Base-by-base conservation (phyloP, 2,797 vertebrate genomes). In the Cetoscarus ocellatus region DNA sequence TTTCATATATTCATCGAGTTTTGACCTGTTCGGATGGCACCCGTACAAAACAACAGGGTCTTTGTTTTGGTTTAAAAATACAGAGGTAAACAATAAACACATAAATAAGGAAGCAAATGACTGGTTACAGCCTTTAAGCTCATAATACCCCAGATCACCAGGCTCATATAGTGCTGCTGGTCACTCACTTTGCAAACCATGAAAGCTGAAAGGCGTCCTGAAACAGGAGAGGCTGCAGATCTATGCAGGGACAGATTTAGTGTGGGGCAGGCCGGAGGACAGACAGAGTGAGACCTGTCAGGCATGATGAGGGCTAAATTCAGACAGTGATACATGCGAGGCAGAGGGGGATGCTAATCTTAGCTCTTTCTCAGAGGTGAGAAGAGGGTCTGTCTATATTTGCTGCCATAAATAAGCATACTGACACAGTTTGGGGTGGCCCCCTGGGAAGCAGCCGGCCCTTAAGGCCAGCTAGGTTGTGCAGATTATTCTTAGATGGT, bases 401-500 rank as follows among this genome's bases (percentile, higher is more conserved):
- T 92, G 85, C 83, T 81, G 80, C 89, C 91, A 91, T 89, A 94
- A 93, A 95, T 94, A 94, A 84, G 90, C 87, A 89, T 80, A 85
- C 73, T 92, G 90, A 93, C 90, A 92, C 93, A 90, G 79, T 93
- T 94, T 90, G 76, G 88, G 83, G 68, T 60, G 79, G 86, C 85
- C 86, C 79, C 75, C 84, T 90, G 81, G 80, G 69, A 70, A 75
- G 77, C 76, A 80, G 88, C 86, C 80, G 67, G 52, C 27, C 56
- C 55, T 76, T 79, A 86, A 86, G 79, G 70, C 79, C 80, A 67
- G 57, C 61, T 68, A 48, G 70, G 73, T 64, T n/a, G 17, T 69
- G 81, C 50, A 58, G 73, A 70, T 67, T 88, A 90, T 90, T 87
- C 79, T 80, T 85, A 83, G 85, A 76, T 38, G 73, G 74, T 86